Conservation (phyloP, 2,888 invertebrate genomes). For the Eremobia ochroleuca region DNA sequence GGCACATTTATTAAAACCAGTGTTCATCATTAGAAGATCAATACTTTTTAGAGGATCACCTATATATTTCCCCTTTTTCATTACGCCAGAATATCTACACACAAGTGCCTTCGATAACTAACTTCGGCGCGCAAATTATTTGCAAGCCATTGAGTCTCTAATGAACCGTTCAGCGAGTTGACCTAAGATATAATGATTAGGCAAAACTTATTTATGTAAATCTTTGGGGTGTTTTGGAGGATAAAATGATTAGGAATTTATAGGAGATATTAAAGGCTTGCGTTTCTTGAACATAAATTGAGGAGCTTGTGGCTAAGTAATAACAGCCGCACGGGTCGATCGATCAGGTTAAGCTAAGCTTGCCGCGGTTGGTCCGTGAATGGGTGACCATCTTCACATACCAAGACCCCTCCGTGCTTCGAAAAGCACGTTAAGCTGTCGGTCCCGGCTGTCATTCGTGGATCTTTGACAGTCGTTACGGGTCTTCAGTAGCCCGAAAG, state of each 20-base stretch:
- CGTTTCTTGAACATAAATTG: background rate
- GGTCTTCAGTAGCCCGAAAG: too few relatives aligned
- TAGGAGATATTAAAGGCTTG: background rate
- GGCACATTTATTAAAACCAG: background rate
- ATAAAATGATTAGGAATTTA: background rate
- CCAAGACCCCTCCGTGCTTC: too few relatives aligned
- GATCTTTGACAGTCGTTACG: too few relatives aligned
- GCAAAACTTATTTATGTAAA: conserved; percentile 38
- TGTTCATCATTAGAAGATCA: background rate
- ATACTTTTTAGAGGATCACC: background rate
- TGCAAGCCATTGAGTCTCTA: conserved; percentile 60
- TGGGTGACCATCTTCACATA: too few relatives aligned
- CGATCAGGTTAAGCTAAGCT: too few relatives aligned
- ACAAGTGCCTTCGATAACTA: conserved; percentile 33
- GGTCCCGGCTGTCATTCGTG: too few relatives aligned
- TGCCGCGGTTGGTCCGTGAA: too few relatives aligned
- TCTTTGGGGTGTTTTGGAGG: conserved; percentile 25
- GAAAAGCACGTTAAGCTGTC: too few relatives aligned
- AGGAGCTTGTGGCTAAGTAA: too few relatives aligned
- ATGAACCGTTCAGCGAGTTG: conserved; percentile 51
- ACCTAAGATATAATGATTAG: conserved; percentile 53
- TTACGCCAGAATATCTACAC: background rate
- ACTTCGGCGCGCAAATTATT: conserved; percentile 57
- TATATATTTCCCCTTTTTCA: background rate
- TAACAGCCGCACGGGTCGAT: too few relatives aligned